Evolutionary conservation across 2,888 invertebrate genomes (phyloP).

Genomic region (Glyphotaelius pellucidus): DNA sequence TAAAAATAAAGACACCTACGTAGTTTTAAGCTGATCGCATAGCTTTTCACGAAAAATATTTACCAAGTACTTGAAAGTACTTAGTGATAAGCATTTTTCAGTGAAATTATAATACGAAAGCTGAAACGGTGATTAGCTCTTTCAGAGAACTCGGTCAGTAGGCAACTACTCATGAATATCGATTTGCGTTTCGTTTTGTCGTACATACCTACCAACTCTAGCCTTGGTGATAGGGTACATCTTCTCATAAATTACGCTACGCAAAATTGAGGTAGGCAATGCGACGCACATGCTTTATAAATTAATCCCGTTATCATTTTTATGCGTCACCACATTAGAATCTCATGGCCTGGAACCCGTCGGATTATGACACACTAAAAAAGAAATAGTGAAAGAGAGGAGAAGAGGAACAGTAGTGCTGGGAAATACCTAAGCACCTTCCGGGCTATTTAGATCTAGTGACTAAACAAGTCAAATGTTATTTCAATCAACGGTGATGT

Average conservation of each 20-base stretch:
- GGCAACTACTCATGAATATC: not conserved
- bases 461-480: not conserved
- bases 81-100: not conserved
- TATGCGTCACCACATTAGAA: not conserved
- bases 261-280: too few relatives aligned
- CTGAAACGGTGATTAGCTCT: not conserved
- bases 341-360: not conserved
- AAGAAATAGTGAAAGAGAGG: not conserved
- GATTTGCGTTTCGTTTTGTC: not conserved
- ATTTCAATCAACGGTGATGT: not conserved
- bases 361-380: not conserved
- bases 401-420: not conserved
- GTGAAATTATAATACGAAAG: not conserved
- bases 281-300: not conserved
- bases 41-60: not conserved
- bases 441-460: not conserved
- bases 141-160: not conserved
- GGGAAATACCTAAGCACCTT: not conserved
- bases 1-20: not conserved
- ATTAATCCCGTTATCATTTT: not conserved
- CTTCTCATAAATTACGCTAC: too few relatives aligned
- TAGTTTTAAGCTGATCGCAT: not conserved
- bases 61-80: not conserved
- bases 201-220: not conserved
- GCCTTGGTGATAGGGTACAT: too few relatives aligned